Evolutionary conservation across 2,888 invertebrate species (phyloP).

Genomic region (Sabellastarte sp.): DNA sequence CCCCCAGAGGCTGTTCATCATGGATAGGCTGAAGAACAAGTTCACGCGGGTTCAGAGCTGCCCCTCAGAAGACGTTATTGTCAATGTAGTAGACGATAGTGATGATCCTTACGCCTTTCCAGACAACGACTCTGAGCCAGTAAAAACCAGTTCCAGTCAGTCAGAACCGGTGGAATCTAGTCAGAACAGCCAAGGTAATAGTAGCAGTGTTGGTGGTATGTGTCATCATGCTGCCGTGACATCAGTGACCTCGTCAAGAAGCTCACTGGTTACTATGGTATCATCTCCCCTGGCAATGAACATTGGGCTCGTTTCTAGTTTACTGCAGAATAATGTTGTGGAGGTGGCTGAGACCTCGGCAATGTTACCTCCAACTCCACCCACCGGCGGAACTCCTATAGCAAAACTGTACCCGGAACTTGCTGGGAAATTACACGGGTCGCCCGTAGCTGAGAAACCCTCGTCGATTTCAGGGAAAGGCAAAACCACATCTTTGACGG

Average conservation of each 20-base stretch:
- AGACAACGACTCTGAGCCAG: conserved; percentile 9
- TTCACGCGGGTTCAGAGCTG: conserved; percentile 21
- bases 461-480: not conserved
- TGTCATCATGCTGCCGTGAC: not conserved
- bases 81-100: conserved; percentile 11
- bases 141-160: not conserved
- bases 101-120: conserved; percentile 25
- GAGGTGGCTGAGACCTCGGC: too few relatives aligned
- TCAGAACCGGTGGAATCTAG: not conserved
- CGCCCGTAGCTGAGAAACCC: not conserved
- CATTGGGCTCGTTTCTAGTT: not conserved
- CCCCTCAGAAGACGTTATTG: conserved; percentile 4
- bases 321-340: not conserved
- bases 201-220: not conserved
- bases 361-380: conserved; percentile 1
- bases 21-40: conserved; percentile 41
- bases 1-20: conserved; percentile 31
- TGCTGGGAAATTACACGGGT: conserved; percentile 43
- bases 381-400: conserved; percentile 14
- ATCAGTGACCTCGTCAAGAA: not conserved
- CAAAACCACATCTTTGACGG: not conserved
- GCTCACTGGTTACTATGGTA: not conserved
- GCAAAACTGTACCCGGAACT: conserved; percentile 56
- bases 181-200: not conserved
- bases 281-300: not conserved